Evolutionary conservation across 2,888 invertebrate species (phyloP).

Genomic region (Drosophila nr. medialis): DNA sequence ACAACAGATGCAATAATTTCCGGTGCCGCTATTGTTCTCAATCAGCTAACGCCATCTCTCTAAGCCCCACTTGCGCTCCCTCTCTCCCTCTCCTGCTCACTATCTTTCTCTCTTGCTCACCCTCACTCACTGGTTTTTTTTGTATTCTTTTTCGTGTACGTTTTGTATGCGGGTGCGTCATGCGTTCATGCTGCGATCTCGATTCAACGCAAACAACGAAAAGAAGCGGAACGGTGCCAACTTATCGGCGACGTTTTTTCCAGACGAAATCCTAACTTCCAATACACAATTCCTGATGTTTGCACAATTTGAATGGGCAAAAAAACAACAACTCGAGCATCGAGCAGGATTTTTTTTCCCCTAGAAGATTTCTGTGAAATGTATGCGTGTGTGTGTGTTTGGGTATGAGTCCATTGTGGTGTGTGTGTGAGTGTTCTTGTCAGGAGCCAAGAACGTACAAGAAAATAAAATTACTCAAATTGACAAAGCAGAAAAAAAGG

Average conservation of each 20-base stretch:
- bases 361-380: constrained; percentile 31
- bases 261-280: constrained; percentile 32
- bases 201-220: constrained; percentile 12
- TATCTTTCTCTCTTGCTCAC: constrained; percentile 1
- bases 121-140: neutral
- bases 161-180: constrained; percentile 47
- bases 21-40: constrained; percentile 74
- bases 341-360: constrained; percentile 26
- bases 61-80: constrained; percentile 24
- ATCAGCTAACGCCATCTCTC: constrained; percentile 73
- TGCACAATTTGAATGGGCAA: constrained; percentile 36
- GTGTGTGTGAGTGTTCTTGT: constrained; percentile 10
- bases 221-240: constrained; percentile 33
- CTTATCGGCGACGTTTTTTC: constrained; percentile 38
- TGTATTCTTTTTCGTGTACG: neutral
- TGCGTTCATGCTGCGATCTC: constrained; percentile 29
- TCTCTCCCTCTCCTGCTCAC: neutral
- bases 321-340: constrained; percentile 12
- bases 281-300: constrained; percentile 46
- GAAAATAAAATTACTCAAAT: constrained; percentile 13
- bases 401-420: constrained; percentile 6
- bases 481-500: constrained; percentile 5
- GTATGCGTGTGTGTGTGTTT: constrained; percentile 8
- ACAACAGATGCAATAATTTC: constrained; percentile 77
- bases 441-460: constrained; percentile 11